Evolutionary conservation across 2,113 vertebrate genomes (phyloP), one percentile per base, ranked within the genome.

Genomic region (Symphodus melops): DNA sequence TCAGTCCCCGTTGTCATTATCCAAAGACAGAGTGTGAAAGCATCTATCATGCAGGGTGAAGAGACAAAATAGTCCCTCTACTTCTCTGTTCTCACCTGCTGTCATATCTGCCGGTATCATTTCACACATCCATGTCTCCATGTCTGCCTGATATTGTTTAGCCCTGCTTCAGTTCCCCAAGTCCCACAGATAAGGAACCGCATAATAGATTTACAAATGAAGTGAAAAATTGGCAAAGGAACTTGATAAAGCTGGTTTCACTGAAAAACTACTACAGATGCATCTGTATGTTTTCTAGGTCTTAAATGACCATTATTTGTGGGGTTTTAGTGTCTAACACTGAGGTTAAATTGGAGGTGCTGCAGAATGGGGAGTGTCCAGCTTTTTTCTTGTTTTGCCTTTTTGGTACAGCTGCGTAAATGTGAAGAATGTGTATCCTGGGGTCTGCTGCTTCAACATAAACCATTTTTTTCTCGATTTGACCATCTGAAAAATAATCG

Each of bases 71-170:
- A 33, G 19, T 41, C 17, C 6, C 52, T 69, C 33, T 41, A n/a
- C 44, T 70, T 41, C 9, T 49, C 46, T 77, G 41, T 11, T 83
- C 75, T 72, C 72, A 48, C 75, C 77, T 41, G 44, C 53, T 80
- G 77, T 78, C 73, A 77, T 72, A 46, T 19, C 55, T 25, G 62
- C 46, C 19, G 25, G 19, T 55, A 60, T 79, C 72, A 68, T 66
- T 83, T 85, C 76, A 77, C 72, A 80, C 79, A 33, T 20, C 9
- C 44, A n/a, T 6, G 17, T 21, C 51, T 52, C 51, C 46, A 48
- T 48, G 48, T 68, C 62, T 63, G 64, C 46, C 77, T 81, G 48
- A 77, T 39, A 61, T 19, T 52, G 69, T 65, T 53, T 70, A 58
- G 63, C 42, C 3, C 9, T 0, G 83, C 55, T 63, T 71, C 72